Evolutionary conservation across 2,888 invertebrate genomes (phyloP).

Genomic region (Drosophila nr. perissopoda): DNA sequence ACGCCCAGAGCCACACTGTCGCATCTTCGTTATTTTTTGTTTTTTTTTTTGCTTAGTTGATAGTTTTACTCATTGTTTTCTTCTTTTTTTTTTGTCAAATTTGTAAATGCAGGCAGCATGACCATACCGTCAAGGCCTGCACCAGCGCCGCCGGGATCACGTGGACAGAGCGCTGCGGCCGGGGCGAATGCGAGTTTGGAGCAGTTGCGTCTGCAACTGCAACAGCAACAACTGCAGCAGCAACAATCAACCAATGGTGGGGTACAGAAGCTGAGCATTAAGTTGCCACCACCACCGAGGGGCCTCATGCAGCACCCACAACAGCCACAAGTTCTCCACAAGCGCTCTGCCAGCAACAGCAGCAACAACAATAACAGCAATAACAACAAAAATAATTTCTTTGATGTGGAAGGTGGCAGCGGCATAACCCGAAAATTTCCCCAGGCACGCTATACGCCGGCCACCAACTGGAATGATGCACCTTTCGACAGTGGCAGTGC

Average conservation of each 20-base stretch:
- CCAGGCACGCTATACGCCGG: constrained; percentile 82
- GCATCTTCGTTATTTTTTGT: neutral
- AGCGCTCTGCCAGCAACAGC: constrained; percentile 37
- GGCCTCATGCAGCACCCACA: constrained; percentile 52
- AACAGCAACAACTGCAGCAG: constrained; percentile 78
- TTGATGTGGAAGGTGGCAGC: constrained; percentile 35
- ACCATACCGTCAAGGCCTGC: constrained; percentile 85
- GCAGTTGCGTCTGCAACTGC: constrained; percentile 79
- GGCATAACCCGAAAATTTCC: constrained; percentile 83
- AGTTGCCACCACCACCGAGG: constrained; percentile 83
- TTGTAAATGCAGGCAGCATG: constrained; percentile 69
- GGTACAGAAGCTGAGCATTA: constrained; percentile 81
- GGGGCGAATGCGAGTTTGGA: constrained; percentile 83
- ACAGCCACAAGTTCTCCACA: constrained; percentile 43
- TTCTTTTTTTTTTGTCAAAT: neutral
- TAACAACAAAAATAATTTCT: constrained; percentile 48
- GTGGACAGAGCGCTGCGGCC: constrained; percentile 77
- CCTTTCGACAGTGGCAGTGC: constrained; percentile 72
- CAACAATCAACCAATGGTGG: constrained; percentile 71
- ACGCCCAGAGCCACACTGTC: neutral
- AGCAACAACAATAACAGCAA: constrained; percentile 48
- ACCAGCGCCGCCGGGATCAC: constrained; percentile 83
- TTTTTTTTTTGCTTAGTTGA: neutral
- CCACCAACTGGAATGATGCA: constrained; percentile 83
- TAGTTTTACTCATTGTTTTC: neutral